Percentiles rank a stretch among this genome's conserved stretches.
Evolutionary conservation across 2,113 vertebrate genomes (phyloP).

Genomic region (Peucedramus taeniatus): DNA sequence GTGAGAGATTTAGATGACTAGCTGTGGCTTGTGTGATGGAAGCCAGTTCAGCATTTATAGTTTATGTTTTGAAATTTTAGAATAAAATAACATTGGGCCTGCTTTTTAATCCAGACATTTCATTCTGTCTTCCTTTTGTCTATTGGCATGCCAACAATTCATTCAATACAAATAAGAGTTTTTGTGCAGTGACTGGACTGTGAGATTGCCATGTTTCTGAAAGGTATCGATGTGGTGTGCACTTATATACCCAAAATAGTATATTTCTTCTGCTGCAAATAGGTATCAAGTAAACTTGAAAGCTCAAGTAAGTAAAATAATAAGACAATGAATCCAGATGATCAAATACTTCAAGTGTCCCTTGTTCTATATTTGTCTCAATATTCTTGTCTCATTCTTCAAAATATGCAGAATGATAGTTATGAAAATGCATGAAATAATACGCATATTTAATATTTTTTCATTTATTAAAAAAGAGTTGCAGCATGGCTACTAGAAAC

Average conservation of each 20-base stretch:
- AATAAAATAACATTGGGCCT: background rate
- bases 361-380: background rate
- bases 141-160: background rate
- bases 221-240: background rate
- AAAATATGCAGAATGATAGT: conserved; percentile 6
- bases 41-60: conserved; percentile 11
- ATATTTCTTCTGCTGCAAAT: background rate
- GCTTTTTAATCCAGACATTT: background rate
- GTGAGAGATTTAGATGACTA: background rate
- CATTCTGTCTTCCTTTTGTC: background rate
- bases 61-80: background rate
- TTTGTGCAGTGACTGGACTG: background rate
- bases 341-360: background rate
- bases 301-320: background rate
- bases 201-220: background rate
- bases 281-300: background rate
- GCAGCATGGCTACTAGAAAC: background rate
- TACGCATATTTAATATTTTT: conserved; percentile 13
- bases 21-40: background rate
- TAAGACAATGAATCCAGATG: background rate
- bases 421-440: background rate
- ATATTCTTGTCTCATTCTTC: background rate
- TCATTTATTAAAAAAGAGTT: conserved; percentile 27
- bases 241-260: background rate
- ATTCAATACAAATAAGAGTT: background rate